Evolutionary conservation across 1,140 invertebrate genomes (phyloP).

Genomic region (Eubasilissa regina): DNA sequence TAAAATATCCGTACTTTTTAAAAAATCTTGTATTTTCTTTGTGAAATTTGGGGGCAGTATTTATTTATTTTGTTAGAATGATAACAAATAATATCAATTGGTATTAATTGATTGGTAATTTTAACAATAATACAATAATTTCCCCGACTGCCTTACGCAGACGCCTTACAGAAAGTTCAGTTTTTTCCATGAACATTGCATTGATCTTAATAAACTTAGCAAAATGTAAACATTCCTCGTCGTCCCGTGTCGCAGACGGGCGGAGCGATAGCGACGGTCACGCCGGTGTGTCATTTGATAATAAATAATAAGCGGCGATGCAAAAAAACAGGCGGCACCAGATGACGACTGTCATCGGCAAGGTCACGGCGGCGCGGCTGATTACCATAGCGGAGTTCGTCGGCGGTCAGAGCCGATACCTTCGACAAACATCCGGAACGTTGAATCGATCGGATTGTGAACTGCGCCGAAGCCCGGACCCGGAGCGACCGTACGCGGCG

Average conservation of each 20-base stretch:
- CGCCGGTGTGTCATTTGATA: constrained; percentile 29
- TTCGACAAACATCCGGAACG: constrained; percentile 18
- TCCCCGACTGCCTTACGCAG: too few relatives aligned
- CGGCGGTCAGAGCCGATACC: constrained; percentile 24
- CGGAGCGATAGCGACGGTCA: constrained; percentile 30
- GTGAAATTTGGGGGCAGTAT: too few relatives aligned
- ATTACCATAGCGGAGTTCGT: constrained; percentile 16
- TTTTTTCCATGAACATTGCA: too few relatives aligned
- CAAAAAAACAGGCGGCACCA: neutral
- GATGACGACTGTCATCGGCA: constrained; percentile 24
- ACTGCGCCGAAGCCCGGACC: neutral
- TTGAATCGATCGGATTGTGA: neutral
- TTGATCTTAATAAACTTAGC: constrained; percentile 15
- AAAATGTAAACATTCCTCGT: constrained; percentile 9
- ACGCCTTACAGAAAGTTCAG: too few relatives aligned
- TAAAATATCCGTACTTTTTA: too few relatives aligned
- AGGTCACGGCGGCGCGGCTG: constrained; percentile 25
- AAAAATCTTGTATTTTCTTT: too few relatives aligned
- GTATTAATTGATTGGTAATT: too few relatives aligned
- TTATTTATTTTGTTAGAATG: too few relatives aligned
- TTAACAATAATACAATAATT: too few relatives aligned
- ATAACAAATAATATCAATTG: too few relatives aligned
- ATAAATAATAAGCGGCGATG: constrained; percentile 9
- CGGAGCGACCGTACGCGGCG: constrained; percentile 1
- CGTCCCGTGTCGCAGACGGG: neutral